Conservation (phyloP, 2,888 invertebrate species). For the Rhagonycha lutea region DNA sequence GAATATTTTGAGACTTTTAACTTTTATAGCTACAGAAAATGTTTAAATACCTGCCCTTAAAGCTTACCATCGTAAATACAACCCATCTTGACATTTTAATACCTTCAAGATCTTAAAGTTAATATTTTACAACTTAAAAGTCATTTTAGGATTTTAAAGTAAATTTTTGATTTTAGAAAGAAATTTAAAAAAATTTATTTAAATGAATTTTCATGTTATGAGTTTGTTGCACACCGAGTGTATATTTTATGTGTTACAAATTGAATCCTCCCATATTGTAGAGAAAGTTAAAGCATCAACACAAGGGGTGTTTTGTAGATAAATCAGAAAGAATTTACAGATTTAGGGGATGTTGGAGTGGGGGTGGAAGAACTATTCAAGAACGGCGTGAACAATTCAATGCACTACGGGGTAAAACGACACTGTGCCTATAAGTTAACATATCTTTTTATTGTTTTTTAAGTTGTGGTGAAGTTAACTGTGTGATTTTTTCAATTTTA, state of each 20-base stretch:
- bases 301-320: constrained; percentile 40
- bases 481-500: not conserved
- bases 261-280: constrained; percentile 34
- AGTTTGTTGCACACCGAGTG: not conserved
- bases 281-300: constrained; percentile 20
- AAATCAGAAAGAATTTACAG: constrained; percentile 48
- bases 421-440: constrained; percentile 19
- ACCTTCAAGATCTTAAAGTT: not conserved
- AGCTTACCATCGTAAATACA: not conserved
- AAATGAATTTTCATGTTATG: not conserved
- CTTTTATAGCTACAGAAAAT: not conserved
- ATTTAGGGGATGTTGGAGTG: constrained; percentile 42
- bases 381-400: constrained; percentile 42
- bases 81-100: not conserved
- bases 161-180: too few species aligned
- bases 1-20: too few species aligned
- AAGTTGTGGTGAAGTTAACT: constrained; percentile 3
- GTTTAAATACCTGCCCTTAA: not conserved
- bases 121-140: not conserved
- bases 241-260: constrained; percentile 7
- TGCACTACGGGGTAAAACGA: constrained; percentile 26
- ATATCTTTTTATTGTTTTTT: constrained; percentile 7
- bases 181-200: not conserved
- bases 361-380: constrained; percentile 45
- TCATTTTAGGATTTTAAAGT: not conserved